Conservation (phyloP, 2,113 vertebrate species). For the Elephantulus edwardii region DNA sequence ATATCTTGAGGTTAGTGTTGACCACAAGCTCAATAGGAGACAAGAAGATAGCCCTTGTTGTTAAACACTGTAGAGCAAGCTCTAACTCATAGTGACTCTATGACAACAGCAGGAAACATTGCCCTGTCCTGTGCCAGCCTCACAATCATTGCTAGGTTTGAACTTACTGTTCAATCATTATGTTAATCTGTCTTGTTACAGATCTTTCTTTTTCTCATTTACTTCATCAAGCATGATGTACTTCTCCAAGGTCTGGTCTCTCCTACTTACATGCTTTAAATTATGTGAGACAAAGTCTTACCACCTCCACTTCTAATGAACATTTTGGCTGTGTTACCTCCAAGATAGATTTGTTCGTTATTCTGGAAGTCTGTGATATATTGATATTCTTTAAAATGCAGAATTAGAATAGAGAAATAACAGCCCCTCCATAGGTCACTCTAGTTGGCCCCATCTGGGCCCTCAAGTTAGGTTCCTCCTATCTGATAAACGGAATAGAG, state of each 20-base stretch:
- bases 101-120: background rate
- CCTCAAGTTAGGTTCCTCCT: background rate
- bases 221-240: background rate
- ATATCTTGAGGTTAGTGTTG: slow-evolving; percentile 2
- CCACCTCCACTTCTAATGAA: background rate
- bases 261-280: background rate
- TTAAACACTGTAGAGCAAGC: background rate
- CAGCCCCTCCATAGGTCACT: background rate
- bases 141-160: background rate
- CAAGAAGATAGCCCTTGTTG: background rate
- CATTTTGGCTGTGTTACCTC: background rate
- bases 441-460: background rate
- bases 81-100: background rate
- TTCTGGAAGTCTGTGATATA: background rate
- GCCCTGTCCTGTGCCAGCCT: background rate
- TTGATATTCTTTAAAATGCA: background rate
- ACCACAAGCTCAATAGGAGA: slow-evolving; percentile 21
- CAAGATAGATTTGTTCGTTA: background rate
- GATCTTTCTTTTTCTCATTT: background rate
- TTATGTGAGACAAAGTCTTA: background rate
- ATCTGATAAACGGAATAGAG: background rate
- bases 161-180: background rate
- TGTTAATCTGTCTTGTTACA: background rate
- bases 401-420: background rate
- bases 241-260: background rate